Evolutionary conservation across 2,797 vertebrate species (phyloP).

Genomic region (Lemur catta): DNA sequence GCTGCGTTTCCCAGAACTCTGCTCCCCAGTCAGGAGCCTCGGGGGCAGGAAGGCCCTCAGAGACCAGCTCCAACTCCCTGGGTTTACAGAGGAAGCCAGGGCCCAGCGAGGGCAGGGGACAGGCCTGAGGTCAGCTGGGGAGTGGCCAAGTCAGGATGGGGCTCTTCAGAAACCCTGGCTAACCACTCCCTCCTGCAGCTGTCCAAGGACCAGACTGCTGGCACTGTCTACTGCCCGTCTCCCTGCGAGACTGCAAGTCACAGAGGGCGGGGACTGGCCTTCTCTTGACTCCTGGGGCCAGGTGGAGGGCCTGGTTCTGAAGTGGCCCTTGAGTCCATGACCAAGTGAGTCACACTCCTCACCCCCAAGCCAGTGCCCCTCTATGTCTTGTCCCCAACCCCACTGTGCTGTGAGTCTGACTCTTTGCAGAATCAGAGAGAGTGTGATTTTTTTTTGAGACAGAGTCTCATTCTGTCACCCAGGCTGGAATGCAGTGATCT

Average conservation of each 20-base stretch:
- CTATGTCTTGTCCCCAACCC: neutral
- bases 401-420: neutral
- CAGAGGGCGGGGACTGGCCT: neutral
- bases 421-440: neutral
- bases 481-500: no score
- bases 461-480: neutral
- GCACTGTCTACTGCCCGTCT: neutral
- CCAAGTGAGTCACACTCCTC: neutral
- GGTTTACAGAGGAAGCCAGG: neutral
- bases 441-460: neutral
- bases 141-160: neutral
- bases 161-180: neutral
- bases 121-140: neutral
- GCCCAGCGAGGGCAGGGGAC: neutral
- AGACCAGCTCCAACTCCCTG: neutral
- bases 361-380: neutral
- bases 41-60: neutral
- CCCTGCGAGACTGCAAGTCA: rapidly evolving
- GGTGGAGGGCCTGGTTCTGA: neutral
- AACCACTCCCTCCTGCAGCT: neutral
- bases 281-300: neutral
- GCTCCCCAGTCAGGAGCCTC: neutral
- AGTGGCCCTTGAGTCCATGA: neutral
- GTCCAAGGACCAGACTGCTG: neutral
- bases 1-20: conserved; percentile 54